phyloP scores from a whole-genome alignment of 30 jellyfish, hydroid and myxozoan genomes.

The Cassiopea xamachana region DNA sequence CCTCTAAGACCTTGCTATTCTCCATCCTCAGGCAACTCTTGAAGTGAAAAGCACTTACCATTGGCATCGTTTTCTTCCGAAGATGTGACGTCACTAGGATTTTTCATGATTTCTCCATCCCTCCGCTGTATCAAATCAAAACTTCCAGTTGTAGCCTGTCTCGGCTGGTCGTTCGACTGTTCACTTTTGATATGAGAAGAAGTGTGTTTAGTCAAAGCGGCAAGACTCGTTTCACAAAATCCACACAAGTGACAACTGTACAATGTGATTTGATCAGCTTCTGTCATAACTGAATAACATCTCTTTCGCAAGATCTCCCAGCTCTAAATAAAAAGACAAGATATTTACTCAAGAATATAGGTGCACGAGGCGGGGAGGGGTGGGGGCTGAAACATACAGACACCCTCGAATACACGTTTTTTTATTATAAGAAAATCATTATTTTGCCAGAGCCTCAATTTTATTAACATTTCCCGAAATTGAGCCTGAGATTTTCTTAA shows the following conservation, averaged over 20 bases:
- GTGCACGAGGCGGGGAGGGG: background rate
- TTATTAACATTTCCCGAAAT: too few relatives aligned
- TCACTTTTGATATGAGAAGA: constrained; percentile 90
- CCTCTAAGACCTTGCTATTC: too few relatives aligned
- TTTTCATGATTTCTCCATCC: constrained; percentile 6
- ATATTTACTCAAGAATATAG: background rate
- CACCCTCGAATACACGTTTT: too few relatives aligned
- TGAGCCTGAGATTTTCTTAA: too few relatives aligned
- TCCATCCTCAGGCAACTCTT: background rate
- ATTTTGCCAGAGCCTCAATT: too few relatives aligned
- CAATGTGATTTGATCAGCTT: constrained; percentile 61
- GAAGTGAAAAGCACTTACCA: background rate
- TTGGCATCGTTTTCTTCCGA: background rate
- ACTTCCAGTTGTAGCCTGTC: constrained; percentile 17
- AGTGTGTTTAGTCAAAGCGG: constrained; percentile 80
- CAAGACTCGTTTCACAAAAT: constrained; percentile 81
- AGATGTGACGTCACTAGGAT: background rate
- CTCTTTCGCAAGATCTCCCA: background rate
- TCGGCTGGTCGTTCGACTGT: constrained; percentile 33
- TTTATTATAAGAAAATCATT: too few relatives aligned
- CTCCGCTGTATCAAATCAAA: constrained; percentile 27
- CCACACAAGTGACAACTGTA: constrained; percentile 89
- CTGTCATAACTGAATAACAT: constrained; percentile 41
- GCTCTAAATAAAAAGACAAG: background rate
- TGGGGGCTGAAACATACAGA: too few relatives aligned